Evolutionary conservation across 2,888 invertebrate species (phyloP).

Genomic region (Nomada hirtipes): DNA sequence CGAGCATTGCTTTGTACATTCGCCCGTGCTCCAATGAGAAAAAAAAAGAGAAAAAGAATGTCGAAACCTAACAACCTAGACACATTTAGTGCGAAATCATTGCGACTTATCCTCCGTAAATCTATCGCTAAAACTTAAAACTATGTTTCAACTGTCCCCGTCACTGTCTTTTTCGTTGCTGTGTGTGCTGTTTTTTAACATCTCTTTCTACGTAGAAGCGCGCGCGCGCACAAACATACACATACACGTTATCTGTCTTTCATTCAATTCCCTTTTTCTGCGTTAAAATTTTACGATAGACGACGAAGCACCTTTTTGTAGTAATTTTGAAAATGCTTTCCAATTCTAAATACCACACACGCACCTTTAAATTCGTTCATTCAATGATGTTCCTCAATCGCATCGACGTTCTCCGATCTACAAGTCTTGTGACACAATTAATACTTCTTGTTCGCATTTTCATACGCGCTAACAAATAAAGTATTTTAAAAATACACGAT

Average conservation of each 20-base stretch:
- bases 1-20: constrained; percentile 84
- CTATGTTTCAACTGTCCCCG: constrained; percentile 26
- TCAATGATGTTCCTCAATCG: constrained; percentile 13
- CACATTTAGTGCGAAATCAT: constrained; percentile 66
- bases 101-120: constrained; percentile 53
- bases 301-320: constrained; percentile 1
- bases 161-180: constrained; percentile 1
- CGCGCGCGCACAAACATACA: not conserved
- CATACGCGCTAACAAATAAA: constrained; percentile 24
- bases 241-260: not conserved
- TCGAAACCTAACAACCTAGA: constrained; percentile 61
- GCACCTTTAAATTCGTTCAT: constrained; percentile 11
- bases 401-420: not conserved
- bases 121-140: constrained; percentile 60
- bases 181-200: not conserved
- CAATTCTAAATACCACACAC: not conserved
- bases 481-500: constrained; percentile 36
- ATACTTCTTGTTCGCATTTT: constrained; percentile 38
- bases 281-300: constrained; percentile 1
- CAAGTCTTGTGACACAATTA: constrained; percentile 48
- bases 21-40: constrained; percentile 84
- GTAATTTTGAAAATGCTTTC: not conserved
- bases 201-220: not conserved
- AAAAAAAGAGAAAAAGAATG: constrained; percentile 63
- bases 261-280: not conserved